phyloP scores from a whole-genome alignment of 2,797 vertebrate genomes.

The Falco rusticolus region DNA sequence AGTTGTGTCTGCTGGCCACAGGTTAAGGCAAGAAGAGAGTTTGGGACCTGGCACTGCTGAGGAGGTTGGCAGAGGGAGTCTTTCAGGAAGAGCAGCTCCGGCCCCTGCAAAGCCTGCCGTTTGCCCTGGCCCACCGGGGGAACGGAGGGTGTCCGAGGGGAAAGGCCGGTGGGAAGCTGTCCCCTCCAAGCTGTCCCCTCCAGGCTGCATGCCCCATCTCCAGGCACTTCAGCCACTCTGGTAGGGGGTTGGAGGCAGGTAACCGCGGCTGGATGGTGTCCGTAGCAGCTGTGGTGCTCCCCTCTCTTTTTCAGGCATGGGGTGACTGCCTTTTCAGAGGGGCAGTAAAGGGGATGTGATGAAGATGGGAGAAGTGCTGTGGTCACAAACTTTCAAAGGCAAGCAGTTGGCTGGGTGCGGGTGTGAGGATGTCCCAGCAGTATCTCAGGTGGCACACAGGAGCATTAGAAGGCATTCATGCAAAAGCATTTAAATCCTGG shows the following conservation, averaged over 20 bases:
- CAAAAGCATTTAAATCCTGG: background rate
- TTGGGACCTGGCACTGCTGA: background rate
- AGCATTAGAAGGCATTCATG: background rate
- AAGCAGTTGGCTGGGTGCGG: background rate
- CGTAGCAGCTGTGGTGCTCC: background rate
- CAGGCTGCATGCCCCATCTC: background rate
- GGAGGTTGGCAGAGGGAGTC: background rate
- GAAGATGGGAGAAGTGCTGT: background rate
- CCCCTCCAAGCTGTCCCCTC: no score
- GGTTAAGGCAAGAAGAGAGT: background rate
- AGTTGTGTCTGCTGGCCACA: background rate
- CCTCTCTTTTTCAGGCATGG: no score
- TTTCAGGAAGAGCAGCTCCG: background rate
- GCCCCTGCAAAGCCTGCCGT: background rate
- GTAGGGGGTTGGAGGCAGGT: accelerated
- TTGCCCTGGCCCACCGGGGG: accelerated
- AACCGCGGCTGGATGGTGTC: accelerated
- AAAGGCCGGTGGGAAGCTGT: background rate
- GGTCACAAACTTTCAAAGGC: background rate
- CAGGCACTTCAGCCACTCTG: background rate
- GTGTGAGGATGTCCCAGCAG: background rate
- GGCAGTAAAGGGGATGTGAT: background rate
- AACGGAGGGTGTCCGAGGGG: background rate
- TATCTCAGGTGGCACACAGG: background rate
- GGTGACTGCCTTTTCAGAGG: background rate